These are phyloP conservation scores for Microtus oregoni DNA, from an alignment of 2,113 vertebrate genomes.

Conservation along the genomic window DNA sequence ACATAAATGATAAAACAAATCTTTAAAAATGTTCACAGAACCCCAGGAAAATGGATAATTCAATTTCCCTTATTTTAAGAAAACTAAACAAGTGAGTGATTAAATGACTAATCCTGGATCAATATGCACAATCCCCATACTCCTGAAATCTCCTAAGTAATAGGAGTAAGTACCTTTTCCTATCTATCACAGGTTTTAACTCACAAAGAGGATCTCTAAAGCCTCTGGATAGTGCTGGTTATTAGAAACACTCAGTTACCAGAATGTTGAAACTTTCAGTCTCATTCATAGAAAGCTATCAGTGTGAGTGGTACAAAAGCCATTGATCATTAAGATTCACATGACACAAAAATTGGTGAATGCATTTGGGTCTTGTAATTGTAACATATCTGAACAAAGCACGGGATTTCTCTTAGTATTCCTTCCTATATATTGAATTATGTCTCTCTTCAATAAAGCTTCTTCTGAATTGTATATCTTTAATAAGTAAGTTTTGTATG, in stretches of 20 bases:
- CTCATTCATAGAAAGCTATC: not conserved
- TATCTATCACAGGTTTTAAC: not conserved
- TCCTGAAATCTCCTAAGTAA: not conserved
- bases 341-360: not conserved
- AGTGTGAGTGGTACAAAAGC: not conserved
- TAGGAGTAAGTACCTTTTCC: not conserved
- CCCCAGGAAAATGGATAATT: not conserved
- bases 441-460: not conserved
- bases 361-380: not conserved
- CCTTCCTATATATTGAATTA: not conserved
- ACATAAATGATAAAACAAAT: not conserved
- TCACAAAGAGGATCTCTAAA: not conserved
- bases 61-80: constrained; percentile 16
- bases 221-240: not conserved
- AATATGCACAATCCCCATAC: not conserved
- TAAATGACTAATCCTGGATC: not conserved
- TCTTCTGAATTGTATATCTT: not conserved
- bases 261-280: not conserved
- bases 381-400: not conserved
- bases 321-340: not conserved
- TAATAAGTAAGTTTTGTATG: not conserved
- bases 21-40: constrained; percentile 1
- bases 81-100: constrained; percentile 30
- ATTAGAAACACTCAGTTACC: not conserved
- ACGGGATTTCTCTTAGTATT: not conserved